Evolutionary conservation across 2,888 invertebrate species (phyloP).

Genomic region (Drosophila kuntzei): DNA sequence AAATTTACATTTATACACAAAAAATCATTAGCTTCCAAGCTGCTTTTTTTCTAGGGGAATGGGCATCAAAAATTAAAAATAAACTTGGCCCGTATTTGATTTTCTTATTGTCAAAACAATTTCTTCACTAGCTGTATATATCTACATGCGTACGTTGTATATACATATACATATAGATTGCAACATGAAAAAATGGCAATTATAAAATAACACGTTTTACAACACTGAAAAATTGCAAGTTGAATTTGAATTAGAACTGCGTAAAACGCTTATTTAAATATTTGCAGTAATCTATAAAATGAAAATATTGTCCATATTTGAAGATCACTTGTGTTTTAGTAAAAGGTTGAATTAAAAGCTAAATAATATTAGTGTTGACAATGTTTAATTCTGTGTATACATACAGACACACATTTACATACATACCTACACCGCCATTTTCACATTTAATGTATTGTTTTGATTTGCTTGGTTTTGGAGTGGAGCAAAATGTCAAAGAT

Average conservation of each 20-base stretch:
- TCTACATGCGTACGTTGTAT: not conserved
- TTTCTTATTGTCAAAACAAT: not conserved
- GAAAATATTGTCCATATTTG: not conserved
- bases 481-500: conserved; percentile 8
- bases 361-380: not conserved
- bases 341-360: not conserved
- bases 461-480: not conserved
- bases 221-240: not conserved
- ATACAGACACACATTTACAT: not conserved
- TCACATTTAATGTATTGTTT: not conserved
- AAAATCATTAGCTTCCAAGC: no score
- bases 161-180: not conserved
- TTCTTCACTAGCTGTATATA: not conserved
- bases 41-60: no score
- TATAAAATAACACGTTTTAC: not conserved
- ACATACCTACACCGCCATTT: not conserved
- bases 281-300: not conserved
- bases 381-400: not conserved
- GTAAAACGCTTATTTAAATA: not conserved
- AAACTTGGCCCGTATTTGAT: no score
- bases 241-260: not conserved
- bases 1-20: no score
- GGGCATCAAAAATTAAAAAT: no score
- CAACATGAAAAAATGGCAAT: not conserved
- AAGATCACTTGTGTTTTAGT: not conserved